Evolutionary conservation across 2,113 vertebrate species (phyloP), one percentile per base, ranked within the genome.

Genomic region (Chaetodon auriga): DNA sequence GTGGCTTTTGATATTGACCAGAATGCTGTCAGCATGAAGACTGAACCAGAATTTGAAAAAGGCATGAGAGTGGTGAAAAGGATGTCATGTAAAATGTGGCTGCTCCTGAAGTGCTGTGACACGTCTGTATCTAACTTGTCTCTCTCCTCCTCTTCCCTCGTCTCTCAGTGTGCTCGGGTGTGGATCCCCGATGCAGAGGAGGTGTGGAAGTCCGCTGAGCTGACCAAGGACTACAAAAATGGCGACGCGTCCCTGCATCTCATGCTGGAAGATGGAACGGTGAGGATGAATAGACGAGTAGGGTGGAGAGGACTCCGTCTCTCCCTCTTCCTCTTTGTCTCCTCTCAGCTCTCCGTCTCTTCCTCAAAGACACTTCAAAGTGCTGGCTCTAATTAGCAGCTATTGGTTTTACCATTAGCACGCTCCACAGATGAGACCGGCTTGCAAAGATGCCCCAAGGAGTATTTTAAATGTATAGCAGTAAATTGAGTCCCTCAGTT

Each of bases 141-240:
- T 45, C n/a, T 57, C 30, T 30, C 6, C 4, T 46, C 12, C 18
- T 3, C 75, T 8, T 60, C 16, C 2, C 38, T 4, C 78, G 8
- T 81, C 51, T 64, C 19, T 53, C 94, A 99, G 98, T 95, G 95
- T 93, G 97, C 98, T 85, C 95, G 98, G 92, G 97, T 99, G 82
- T 99, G 98, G 98, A 98, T 99, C 86, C 98, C 98, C 21, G 97
- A 99, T 90, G 93, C 95, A 7, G 97, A 99, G 70, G 97, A 99
- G 46, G 98, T 99, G 12, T 99, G 98, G 98, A 98, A 96, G 90
- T 99, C 98, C 30, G 98, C 98, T 81, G 97, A 98, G 89, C 95
- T 99, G 62, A 95, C 92, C 11, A 98, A 97, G 91, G 97, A 99
- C 93, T 99, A 98, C 92, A 99, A 96, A 85, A 95, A 96, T 85